Evolutionary conservation across 2,888 invertebrate species (phyloP).

Genomic region (Pachycephus smyrnensis): DNA sequence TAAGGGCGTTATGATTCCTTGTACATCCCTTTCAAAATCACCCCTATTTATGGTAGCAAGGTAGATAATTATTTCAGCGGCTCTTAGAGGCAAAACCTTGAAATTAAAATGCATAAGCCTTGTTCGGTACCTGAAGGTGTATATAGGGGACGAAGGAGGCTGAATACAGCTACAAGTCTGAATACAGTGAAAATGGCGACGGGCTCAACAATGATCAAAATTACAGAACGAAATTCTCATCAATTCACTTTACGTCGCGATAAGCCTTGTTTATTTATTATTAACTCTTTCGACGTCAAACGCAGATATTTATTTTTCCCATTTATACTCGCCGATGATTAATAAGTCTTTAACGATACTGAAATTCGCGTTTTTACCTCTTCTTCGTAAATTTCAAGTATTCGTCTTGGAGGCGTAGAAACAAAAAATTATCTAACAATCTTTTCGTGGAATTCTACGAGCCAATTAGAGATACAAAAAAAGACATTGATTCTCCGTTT

Average conservation of each 20-base stretch:
- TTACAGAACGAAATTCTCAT: neutral
- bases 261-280: neutral
- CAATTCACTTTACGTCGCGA: neutral
- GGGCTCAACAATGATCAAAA: neutral
- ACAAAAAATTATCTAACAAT: neutral
- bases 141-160: too few species aligned
- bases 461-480: neutral
- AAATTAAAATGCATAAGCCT: neutral
- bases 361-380: neutral
- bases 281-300: neutral
- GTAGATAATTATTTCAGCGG: neutral
- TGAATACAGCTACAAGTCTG: too few species aligned
- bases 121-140: too few species aligned
- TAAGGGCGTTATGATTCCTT: neutral
- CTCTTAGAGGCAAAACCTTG: neutral
- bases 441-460: neutral
- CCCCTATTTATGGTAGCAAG: neutral
- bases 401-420: neutral
- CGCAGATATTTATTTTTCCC: neutral
- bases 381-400: neutral
- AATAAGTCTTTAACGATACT: neutral
- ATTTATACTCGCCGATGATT: neutral
- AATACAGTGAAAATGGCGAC: neutral
- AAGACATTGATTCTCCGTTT: neutral
- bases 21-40: neutral